Evolutionary conservation across 2,888 invertebrate species (phyloP), one percentile per base, ranked within the genome.

Genomic region (Caenorhabditis wallacei): DNA sequence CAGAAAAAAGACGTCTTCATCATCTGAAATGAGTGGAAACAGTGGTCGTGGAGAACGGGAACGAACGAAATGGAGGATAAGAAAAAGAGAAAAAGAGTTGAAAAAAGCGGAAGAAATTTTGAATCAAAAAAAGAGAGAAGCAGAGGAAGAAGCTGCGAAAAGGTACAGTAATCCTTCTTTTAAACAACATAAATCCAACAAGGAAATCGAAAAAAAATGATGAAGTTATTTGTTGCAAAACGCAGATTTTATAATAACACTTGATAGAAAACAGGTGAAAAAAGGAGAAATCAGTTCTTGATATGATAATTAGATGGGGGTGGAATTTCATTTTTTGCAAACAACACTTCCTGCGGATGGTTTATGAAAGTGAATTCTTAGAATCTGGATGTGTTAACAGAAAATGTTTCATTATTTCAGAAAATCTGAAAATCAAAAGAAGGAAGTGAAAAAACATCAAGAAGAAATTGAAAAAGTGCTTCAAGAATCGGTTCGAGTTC

Each of bases 11-110:
- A 13, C 43, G 22, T 43, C 46, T 1, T 35, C 64, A 2, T 66
- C 66, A 37, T 22, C 59, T 43, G 46, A 71, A 64, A 30, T n/a
- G 7, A 71, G 92, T 86, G 82, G 92, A 64, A 30, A n/a, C 2
- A 71, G 92, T 86, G 82, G 92, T 91, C 11, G 92, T 86, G 74
- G 72, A 88, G 90, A 24, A 92, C 86, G 56, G 90, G 92, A 57
- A 88, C 90, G 85, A 94, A 96, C 95, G 92, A 97, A 97, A 8
- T 97, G 94, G 92, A 97, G 78, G 5, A 69, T 46, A 16, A 43
- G 46, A 35, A 24, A 97, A 93, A 96, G 94, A 93, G 97, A 97
- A 95, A 96, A 96, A 92, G 93, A 93, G 94, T 96, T 96, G 24
- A 96, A 96, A 20, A 97, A 96, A 85, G 95, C 95, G 92, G 97